phyloP scores from a whole-genome alignment of 2,888 invertebrate species.

The Slavum lentiscoides region DNA sequence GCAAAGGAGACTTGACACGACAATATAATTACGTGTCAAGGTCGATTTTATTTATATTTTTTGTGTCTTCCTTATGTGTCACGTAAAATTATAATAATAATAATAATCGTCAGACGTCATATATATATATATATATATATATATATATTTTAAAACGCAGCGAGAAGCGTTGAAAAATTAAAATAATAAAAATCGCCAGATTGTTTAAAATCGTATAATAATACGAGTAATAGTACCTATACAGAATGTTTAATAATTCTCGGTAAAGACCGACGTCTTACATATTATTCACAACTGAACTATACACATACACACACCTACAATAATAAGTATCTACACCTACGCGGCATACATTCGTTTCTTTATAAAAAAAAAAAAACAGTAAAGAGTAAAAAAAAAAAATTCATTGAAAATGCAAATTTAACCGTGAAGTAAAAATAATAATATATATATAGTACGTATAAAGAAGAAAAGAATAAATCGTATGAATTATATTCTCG shows the following conservation, averaged over 20 bases:
- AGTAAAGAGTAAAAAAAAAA: constrained; percentile 3
- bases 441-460: no score
- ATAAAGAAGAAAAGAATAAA: constrained; percentile 4
- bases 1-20: constrained; percentile 24
- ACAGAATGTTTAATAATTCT: constrained; percentile 21
- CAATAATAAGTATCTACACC: constrained; percentile 10
- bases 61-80: constrained; percentile 27
- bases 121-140: not conserved
- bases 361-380: not conserved
- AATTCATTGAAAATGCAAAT: not conserved
- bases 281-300: not conserved
- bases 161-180: no score
- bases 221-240: not conserved
- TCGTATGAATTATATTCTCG: not conserved
- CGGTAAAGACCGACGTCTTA: constrained; percentile 2
- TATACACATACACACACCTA: constrained; percentile 18
- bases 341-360: constrained; percentile 27
- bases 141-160: not conserved
- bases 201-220: not conserved
- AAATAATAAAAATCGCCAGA: not conserved
- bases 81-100: constrained; percentile 9
- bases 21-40: constrained; percentile 36
- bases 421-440: not conserved
- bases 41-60: constrained; percentile 32
- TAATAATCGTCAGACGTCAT: not conserved